Base-by-base conservation (phyloP, 2,113 vertebrate genomes). In the Hippocampus guttulatus region DNA sequence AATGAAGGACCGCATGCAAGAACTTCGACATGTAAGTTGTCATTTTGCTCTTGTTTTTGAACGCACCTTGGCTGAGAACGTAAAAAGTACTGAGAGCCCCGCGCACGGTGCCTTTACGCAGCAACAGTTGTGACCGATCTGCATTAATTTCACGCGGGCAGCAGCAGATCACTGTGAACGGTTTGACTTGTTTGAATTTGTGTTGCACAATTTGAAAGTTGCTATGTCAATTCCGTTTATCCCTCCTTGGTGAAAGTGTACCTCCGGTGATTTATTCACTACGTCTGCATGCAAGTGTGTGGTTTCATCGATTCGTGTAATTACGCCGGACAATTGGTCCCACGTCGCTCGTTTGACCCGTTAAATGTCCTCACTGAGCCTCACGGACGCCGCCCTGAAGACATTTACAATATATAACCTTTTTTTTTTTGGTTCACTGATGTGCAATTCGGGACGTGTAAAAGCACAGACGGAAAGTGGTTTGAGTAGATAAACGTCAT, bases 1-100 rank as follows among this genome's bases (percentile, higher is more conserved):
- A 84, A 91, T 91, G 88, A 91, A 91, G 83, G 89, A 92, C 81
- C 90, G 90, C 64, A 91, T 88, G 82, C 89, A 89, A 76, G 89
- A 92, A 89, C 87, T 90, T 76, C 74, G 64, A 84, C 90, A 89
- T 64, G 91, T 91, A 81, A 91, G 91, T 87, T 75, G 23, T n/a
- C 9, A 16, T 45, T 43, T 45, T 45, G 0, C 11, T 64, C 11
- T 45, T 45, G 2, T 25, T 23, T 45, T 23, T 8, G 14, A 15
- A 47, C 14, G 21, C 12, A n/a, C 43, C 14, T 27, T 41, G 10
- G 23, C 5, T 27, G 3, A 45, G 43, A 65, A 47, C 43, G 64
- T 18, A 47, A 65, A 65, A 47, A 61, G 58, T 61, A 33, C 14
- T 0, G 12, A 21, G 30, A 14, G 76, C 70, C 64, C 62, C 11